Evolutionary conservation across 2,113 vertebrate species (phyloP).

Genomic region (Mormyrus lacerda): DNA sequence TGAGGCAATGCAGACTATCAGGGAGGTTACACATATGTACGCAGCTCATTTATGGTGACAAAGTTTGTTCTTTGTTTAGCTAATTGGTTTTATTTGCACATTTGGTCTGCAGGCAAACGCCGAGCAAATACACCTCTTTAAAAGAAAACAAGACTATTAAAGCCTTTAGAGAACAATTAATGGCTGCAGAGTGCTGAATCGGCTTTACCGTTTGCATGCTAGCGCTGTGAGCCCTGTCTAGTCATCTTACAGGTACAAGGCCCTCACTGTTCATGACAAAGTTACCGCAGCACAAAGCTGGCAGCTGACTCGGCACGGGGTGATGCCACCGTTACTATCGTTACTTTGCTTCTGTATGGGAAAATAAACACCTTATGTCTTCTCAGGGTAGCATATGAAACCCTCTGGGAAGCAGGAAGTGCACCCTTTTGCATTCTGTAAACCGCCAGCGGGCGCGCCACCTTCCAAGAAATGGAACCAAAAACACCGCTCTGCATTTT

Average conservation of each 20-base stretch:
- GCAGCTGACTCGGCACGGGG: conserved; percentile 11
- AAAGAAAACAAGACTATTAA: conserved; percentile 64
- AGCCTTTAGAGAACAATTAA: conserved; percentile 49
- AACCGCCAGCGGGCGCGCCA: conserved; percentile 24
- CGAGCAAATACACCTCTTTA: conserved; percentile 50
- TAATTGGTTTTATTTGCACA: conserved; percentile 63
- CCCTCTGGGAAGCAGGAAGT: conserved; percentile 41
- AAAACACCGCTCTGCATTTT: conserved; percentile 54
- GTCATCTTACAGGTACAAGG: conserved; percentile 32
- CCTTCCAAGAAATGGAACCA: conserved; percentile 34
- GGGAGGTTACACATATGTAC: conserved; percentile 48
- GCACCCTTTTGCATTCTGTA: conserved; percentile 34
- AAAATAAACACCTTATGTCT: conserved; percentile 8
- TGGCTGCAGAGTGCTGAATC: conserved; percentile 41
- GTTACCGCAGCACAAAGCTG: conserved; percentile 27
- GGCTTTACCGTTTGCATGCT: conserved; percentile 26
- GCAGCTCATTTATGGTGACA: conserved; percentile 39
- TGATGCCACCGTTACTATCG: conserved; percentile 13
- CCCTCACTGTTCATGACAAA: conserved; percentile 20
- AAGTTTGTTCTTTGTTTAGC: conserved; percentile 43
- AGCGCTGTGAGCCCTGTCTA: conserved; percentile 20
- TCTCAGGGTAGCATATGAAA: background rate
- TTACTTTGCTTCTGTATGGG: conserved; percentile 13
- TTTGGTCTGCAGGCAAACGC: conserved; percentile 49
- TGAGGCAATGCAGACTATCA: conserved; percentile 24